phyloP scores from a whole-genome alignment of 1,140 invertebrate species.

The Platorchestia sp. region DNA sequence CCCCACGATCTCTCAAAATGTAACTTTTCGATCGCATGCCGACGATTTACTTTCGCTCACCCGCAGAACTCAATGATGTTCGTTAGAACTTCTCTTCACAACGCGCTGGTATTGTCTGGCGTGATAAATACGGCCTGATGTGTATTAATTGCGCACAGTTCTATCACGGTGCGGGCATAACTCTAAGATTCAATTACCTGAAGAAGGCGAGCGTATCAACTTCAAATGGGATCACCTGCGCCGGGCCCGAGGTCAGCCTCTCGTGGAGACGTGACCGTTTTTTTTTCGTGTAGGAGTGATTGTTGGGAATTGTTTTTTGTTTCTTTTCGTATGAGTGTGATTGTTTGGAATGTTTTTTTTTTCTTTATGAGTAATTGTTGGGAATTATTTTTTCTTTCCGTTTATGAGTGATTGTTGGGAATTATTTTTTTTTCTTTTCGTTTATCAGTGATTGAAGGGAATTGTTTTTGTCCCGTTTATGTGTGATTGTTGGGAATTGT shows the following conservation, averaged over 20 bases:
- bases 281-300: too few species aligned
- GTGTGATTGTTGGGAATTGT: too few species aligned
- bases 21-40: not conserved
- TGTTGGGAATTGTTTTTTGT: too few species aligned
- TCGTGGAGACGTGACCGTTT: not conserved
- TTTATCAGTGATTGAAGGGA: too few species aligned
- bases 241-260: not conserved
- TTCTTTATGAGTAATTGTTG: too few species aligned
- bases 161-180: not conserved
- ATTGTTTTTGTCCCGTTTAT: too few species aligned
- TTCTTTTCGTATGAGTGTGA: too few species aligned
- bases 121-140: slow-evolving; percentile 43
- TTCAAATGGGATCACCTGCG: slow-evolving; percentile 13
- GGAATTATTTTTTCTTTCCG: too few species aligned
- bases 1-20: not conserved
- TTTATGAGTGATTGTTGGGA: too few species aligned
- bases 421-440: too few species aligned
- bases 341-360: too few species aligned
- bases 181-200: slow-evolving; percentile 49
- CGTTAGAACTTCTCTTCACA: not conserved
- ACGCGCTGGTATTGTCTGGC: not conserved
- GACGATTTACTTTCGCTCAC: not conserved
- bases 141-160: slow-evolving; percentile 33
- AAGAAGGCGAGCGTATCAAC: slow-evolving; percentile 31
- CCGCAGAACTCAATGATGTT: not conserved